phyloP scores from a whole-genome alignment of 2,888 invertebrate genomes.

The Pharmacophagus antenor region DNA sequence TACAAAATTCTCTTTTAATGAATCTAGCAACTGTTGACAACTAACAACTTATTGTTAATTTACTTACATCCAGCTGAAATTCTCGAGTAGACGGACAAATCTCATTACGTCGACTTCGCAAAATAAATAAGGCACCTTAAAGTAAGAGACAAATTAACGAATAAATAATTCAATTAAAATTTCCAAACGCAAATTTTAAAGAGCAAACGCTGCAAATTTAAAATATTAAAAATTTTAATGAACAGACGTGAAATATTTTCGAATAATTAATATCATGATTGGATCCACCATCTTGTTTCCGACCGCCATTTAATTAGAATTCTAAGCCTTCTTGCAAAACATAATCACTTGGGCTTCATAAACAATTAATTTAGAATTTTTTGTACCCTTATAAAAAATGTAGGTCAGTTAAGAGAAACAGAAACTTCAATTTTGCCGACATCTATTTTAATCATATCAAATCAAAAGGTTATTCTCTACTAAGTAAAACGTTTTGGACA shows the following conservation, averaged over 20 bases:
- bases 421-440: background rate
- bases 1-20: slow-evolving; percentile 12
- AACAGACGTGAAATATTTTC: slow-evolving; percentile 7
- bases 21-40: slow-evolving; percentile 20
- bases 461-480: no score
- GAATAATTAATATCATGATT: slow-evolving; percentile 22
- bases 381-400: background rate
- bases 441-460: background rate
- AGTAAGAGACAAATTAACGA: slow-evolving; percentile 5
- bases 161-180: slow-evolving; percentile 6
- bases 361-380: slow-evolving; percentile 16
- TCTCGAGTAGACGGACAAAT: slow-evolving; percentile 20
- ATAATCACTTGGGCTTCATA: slow-evolving; percentile 26
- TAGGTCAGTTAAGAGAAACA: background rate
- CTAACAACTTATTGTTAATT: slow-evolving; percentile 25
- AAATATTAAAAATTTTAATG: slow-evolving; percentile 7
- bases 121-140: slow-evolving; percentile 24
- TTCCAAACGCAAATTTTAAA: background rate
- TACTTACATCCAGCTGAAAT: slow-evolving; percentile 19
- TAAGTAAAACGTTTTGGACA: no score
- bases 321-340: slow-evolving; percentile 22
- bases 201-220: slow-evolving; percentile 1
- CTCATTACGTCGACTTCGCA: slow-evolving; percentile 22
- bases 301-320: slow-evolving; percentile 21
- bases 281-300: slow-evolving; percentile 15